Evolutionary conservation across 2,888 invertebrate species (phyloP).

Genomic region (Scaptomyza flava): DNA sequence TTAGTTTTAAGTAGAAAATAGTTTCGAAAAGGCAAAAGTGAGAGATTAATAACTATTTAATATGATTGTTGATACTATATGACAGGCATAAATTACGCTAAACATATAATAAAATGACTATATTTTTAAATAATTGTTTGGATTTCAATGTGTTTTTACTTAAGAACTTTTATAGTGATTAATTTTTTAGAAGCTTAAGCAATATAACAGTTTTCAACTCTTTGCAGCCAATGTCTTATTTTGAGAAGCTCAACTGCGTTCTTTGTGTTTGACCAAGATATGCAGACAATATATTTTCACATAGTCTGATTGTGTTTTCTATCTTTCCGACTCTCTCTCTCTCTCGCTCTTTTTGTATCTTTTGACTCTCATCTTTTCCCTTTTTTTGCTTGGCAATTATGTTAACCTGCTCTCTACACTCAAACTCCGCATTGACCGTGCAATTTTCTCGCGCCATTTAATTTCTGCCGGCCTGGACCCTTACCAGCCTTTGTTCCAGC

Average conservation of each 20-base stretch:
- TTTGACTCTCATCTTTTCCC: slow-evolving; percentile 32
- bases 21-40: slow-evolving; percentile 25
- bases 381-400: slow-evolving; percentile 66
- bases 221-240: neutral
- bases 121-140: neutral
- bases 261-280: slow-evolving; percentile 11
- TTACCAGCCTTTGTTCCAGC: slow-evolving; percentile 23
- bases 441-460: slow-evolving; percentile 81
- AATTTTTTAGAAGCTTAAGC: no score
- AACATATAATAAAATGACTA: slow-evolving; percentile 3
- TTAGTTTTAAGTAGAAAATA: slow-evolving; percentile 68
- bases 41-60: slow-evolving; percentile 13
- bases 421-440: slow-evolving; percentile 63
- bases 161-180: no score
- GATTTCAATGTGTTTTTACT: no score
- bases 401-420: slow-evolving; percentile 68
- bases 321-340: slow-evolving; percentile 1
- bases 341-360: slow-evolving; percentile 19
- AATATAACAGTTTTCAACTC: no score
- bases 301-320: slow-evolving; percentile 24
- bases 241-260: neutral
- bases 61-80: neutral
- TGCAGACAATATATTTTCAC: slow-evolving; percentile 2
- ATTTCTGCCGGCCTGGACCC: slow-evolving; percentile 69
- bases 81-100: neutral